Conservation (phyloP, 2,113 vertebrate species). For the Pangasianodon gigas region DNA sequence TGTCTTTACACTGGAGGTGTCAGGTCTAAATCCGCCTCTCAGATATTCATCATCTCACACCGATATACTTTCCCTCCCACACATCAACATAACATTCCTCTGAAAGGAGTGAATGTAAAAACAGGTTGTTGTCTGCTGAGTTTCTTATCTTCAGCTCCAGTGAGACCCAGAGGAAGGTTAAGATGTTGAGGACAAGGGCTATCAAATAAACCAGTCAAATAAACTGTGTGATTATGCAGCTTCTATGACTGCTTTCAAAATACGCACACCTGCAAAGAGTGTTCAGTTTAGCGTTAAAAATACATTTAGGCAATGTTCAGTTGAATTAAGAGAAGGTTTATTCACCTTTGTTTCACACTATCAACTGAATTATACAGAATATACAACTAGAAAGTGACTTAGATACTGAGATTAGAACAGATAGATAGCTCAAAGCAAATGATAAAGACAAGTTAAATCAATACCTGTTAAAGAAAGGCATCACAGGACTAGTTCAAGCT, state of each 20-base stretch:
- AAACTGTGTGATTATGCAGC: neutral
- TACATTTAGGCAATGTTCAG: neutral
- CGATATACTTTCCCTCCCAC: conserved; percentile 18
- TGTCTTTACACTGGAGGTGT: conserved; percentile 48
- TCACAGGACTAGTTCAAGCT: neutral
- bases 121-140: conserved; percentile 5
- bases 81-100: conserved; percentile 15
- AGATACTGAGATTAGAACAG: neutral
- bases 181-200: neutral
- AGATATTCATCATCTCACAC: conserved; percentile 35
- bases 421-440: neutral
- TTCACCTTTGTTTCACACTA: neutral
- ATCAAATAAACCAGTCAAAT: neutral
- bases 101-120: conserved; percentile 21
- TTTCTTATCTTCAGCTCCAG: neutral
- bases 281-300: neutral
- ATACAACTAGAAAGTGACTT: neutral
- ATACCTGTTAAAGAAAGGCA: neutral
- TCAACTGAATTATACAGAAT: neutral
- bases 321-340: neutral
- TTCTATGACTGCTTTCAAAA: neutral
- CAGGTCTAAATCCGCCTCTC: conserved; percentile 50
- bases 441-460: neutral
- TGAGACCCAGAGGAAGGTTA: neutral
- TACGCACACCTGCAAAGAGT: neutral